Percentiles rank a stretch among this genome's conserved stretches.
Conservation (phyloP, 2,113 vertebrate genomes). For the Pitta sordida region DNA sequence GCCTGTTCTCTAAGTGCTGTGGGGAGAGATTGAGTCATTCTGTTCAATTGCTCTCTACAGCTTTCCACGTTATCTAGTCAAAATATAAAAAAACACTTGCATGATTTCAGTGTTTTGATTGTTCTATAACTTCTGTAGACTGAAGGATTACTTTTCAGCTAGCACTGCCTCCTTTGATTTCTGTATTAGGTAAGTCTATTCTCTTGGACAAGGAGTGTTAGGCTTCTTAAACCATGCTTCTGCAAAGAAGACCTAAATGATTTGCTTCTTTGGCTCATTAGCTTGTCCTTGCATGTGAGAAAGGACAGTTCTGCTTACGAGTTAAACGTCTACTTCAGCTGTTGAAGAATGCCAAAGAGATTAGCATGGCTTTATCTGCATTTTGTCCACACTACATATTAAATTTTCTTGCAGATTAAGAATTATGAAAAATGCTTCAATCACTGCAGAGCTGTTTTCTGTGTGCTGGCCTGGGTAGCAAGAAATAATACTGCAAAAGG, state of each 20-base stretch:
- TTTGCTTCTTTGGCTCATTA: conserved; percentile 46
- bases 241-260: conserved; percentile 1
- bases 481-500: neutral
- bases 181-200: neutral
- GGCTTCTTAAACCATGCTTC: neutral
- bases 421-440: conserved; percentile 8
- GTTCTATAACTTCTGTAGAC: neutral
- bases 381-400: neutral
- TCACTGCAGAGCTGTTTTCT: neutral
- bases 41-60: neutral
- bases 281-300: conserved; percentile 34
- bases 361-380: neutral
- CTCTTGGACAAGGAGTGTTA: neutral
- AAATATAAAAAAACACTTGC: neutral
- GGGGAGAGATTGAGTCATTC: neutral
- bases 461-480: neutral
- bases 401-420: conserved; percentile 11
- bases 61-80: neutral
- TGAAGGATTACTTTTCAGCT: neutral
- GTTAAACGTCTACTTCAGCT: neutral
- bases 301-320: conserved; percentile 5
- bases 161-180: neutral
- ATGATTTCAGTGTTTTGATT: neutral
- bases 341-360: conserved; percentile 4
- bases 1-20: neutral